These are phyloP conservation scores for Vandiemenella viatica DNA, from an alignment of 2,888 invertebrate genomes.

Conservation along the genomic window DNA sequence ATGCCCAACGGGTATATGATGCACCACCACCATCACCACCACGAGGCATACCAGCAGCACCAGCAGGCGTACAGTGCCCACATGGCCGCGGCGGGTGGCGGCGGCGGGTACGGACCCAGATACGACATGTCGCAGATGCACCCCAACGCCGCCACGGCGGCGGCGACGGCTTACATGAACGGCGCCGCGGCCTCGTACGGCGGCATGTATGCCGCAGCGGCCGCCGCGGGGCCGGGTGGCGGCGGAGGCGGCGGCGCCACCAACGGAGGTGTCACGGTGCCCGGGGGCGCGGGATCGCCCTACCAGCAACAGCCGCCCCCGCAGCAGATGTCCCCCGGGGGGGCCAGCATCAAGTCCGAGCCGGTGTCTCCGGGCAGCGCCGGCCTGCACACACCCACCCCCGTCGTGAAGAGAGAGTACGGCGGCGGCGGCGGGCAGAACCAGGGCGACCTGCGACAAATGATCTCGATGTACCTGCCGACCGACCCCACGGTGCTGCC, in stretches of 20 bases:
- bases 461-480: constrained; percentile 63
- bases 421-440: constrained; percentile 34
- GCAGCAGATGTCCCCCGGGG: constrained; percentile 56
- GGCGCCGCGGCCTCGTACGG: constrained; percentile 49
- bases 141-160: constrained; percentile 47
- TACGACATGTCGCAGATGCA: constrained; percentile 85
- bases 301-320: constrained; percentile 34
- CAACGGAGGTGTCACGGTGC: constrained; percentile 48
- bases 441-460: constrained; percentile 47
- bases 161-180: too few species aligned
- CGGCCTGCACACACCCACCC: constrained; percentile 21
- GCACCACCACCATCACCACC: constrained; percentile 52
- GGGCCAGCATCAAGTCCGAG: constrained; percentile 78
- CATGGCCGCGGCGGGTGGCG: constrained; percentile 30
- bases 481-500: constrained; percentile 45
- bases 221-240: too few species aligned
- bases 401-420: constrained; percentile 55
- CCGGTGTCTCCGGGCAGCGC: constrained; percentile 64
- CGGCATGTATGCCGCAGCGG: constrained; percentile 53
- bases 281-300: constrained; percentile 48
- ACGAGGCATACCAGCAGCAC: constrained; percentile 60
- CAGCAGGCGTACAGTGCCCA: constrained; percentile 39
- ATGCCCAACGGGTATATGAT: constrained; percentile 95
- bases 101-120: constrained; percentile 53
- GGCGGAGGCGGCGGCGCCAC: constrained; percentile 41